phyloP scores from a whole-genome alignment of 2,797 vertebrate genomes.

The Crotalus adamanteus region DNA sequence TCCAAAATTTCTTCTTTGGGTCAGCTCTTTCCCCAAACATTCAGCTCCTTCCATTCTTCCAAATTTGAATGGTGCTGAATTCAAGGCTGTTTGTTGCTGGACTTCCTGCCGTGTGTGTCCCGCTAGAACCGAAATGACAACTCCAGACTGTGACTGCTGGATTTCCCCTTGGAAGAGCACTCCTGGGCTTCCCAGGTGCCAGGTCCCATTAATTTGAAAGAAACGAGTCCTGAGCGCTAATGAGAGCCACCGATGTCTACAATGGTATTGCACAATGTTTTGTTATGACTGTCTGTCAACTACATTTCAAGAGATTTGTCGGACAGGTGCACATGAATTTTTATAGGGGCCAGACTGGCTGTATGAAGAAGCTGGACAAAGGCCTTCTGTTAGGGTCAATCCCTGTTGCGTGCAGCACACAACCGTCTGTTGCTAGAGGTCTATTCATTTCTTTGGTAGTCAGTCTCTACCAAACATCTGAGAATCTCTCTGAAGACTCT shows the following conservation, averaged over 20 bases:
- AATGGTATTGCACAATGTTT: not conserved
- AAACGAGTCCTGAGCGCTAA: not conserved
- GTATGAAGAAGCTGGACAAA: not conserved
- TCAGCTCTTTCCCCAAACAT: not conserved
- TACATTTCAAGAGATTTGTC: not conserved
- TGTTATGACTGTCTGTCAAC: conserved; percentile 21
- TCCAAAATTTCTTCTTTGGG: not conserved
- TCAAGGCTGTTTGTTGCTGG: too few relatives aligned
- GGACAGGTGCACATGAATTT: not conserved
- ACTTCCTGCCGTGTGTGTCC: not conserved
- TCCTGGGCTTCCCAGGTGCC: conserved; percentile 13
- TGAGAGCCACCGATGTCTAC: not conserved
- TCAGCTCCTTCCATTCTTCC: not conserved
- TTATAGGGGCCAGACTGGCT: not conserved
- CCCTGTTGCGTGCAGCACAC: not conserved
- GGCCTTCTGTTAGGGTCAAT: not conserved
- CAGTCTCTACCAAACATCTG: not conserved
- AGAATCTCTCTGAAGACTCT: not conserved
- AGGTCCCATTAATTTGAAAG: conserved; percentile 19
- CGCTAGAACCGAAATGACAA: not conserved
- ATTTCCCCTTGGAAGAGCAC: not conserved
- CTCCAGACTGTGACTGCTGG: not conserved
- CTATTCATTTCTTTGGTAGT: not conserved
- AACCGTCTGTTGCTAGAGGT: not conserved
- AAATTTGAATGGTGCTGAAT: not conserved